Base-by-base conservation (phyloP, 2,888 invertebrate species). In the Prenolepis imparis region DNA sequence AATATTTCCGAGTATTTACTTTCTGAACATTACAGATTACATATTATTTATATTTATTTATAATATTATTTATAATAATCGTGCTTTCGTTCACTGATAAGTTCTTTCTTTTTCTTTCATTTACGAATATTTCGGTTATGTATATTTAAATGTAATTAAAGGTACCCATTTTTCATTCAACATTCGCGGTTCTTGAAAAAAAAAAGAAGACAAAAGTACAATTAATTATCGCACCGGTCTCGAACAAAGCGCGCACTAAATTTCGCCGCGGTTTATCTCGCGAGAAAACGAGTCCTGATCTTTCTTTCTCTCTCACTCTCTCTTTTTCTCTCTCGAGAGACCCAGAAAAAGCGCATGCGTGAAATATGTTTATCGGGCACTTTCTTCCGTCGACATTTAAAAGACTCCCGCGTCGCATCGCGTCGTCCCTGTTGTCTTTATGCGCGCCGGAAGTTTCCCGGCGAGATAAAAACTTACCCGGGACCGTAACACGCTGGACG, bases 301-400 rank as follows among this genome's bases (percentile, higher is more conserved):
- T n/a, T n/a, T n/a, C n/a, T n/a, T 44, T 67, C 44, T 48, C 48
- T 44, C 39, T 48, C 18, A 5, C 48, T 18, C 18, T 48, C 18
- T 48, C 18, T 48, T 15, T 28, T 8, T 59, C 15, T 24, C 59
- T 57, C 12, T 32, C 12, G 24, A 32, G 28, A n/a, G 59, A 11
- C 66, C 63, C 64, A 44, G 78, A 64, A 32, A 70, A 52, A 75
- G 75, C 82, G 72, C 61, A 64, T 57, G 44, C 75, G 70, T 88
- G 87, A 86, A 88, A 88, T 89, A 87, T 89, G 82, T 83, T 88
- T 89, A 89, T 83, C 80, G 83, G 83, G 72, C 78, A 77, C 75
- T 81, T 89, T 82, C 83, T 80, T 41, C 72, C 59, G 48, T 41
- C 70, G 85, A 82, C 85, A 28, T 82, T 85, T 87, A 84, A 67